A percentile compares a stretch with the other conserved stretches of the same genome.
Conservation (phyloP, 2,888 invertebrate species). For the Drosophila buzzatii region DNA sequence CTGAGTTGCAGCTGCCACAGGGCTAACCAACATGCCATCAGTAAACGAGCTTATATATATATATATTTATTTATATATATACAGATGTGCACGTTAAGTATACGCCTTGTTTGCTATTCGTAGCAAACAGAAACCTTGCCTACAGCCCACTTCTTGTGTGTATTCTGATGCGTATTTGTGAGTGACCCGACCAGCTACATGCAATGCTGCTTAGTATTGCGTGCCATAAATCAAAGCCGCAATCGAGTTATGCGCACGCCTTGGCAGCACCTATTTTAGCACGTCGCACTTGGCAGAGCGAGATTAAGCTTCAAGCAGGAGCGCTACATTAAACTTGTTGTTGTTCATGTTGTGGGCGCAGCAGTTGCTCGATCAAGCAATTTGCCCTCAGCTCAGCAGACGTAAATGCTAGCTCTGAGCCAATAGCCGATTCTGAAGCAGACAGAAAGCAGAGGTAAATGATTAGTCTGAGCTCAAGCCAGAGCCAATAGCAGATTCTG, state of each 20-base stretch:
- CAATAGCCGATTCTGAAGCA: too few relatives aligned
- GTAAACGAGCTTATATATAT: constrained; percentile 1
- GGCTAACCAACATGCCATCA: constrained; percentile 27
- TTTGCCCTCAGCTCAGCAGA: constrained; percentile 2
- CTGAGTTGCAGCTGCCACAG: constrained; percentile 17
- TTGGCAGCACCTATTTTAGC: constrained; percentile 58
- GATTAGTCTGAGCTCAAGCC: too few relatives aligned
- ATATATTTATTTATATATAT: constrained; percentile 13
- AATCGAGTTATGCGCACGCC: constrained; percentile 73
- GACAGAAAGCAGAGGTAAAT: too few relatives aligned
- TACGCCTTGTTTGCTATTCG: constrained; percentile 41
- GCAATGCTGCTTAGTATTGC: constrained; percentile 79
- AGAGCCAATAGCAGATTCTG: too few relatives aligned
- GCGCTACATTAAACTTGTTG: not conserved
- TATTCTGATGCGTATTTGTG: not conserved
- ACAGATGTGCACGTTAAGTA: constrained; percentile 41
- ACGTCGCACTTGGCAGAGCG: constrained; percentile 7
- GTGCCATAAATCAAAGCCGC: constrained; percentile 76
- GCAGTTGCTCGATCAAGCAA: constrained; percentile 12
- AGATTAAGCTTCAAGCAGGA: not conserved
- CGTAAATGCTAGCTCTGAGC: too few relatives aligned
- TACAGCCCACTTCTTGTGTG: constrained; percentile 2
- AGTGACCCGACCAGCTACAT: constrained; percentile 40
- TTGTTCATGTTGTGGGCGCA: not conserved
- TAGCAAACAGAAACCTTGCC: constrained; percentile 8